Base-by-base conservation (phyloP, 2,797 vertebrate species). In the Calcarius lapponicus region DNA sequence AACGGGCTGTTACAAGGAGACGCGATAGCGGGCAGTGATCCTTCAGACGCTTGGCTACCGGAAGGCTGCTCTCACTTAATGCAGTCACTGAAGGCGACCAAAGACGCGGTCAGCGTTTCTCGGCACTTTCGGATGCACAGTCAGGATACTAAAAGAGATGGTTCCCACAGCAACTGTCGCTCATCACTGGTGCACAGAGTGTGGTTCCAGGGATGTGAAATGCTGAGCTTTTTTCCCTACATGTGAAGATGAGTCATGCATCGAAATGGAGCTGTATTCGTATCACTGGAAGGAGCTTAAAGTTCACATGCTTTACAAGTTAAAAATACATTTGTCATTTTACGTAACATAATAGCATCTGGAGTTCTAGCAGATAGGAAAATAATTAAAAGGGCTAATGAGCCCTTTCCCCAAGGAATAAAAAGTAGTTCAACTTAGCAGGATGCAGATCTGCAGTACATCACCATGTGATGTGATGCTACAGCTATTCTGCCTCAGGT, bases 321-420 rank as follows among this genome's bases (percentile, higher is more conserved):
- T 95, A 96, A 97, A 97, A 95, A 86, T 94, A 96, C 69, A 93
- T 93, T 93, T 92, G 93, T 85, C 89, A 76, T 94, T 95, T 95
- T 93, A 94, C 43, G 17, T 92, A 96, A 96, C 67, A 24, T 24
- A 89, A 83, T 38, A 80, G 81, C 91, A 90, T 92, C 91, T 83
- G 79, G 83, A 92, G 72, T 82, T 93, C 82, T 94, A 84, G 69
- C 3, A 3, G 88, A 79, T 88, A 90, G 66, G 73, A 74, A 93
- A 95, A 95, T 93, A 93, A 92, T 95, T 96, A 94, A 78, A 76
- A 93, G 92, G 84, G 62, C 88, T 97, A 96, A 97, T 95, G 95
- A 93, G 90, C 32, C 87, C 83, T 93, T 88, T 95, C 94, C 89
- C 87, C 78, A 79, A 80, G 80, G 86, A 71, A 93, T 92, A 61